Evolutionary conservation across 2,797 vertebrate genomes (phyloP), one percentile per base, ranked within the genome.

Genomic region (Tamandua tetradactyla): DNA sequence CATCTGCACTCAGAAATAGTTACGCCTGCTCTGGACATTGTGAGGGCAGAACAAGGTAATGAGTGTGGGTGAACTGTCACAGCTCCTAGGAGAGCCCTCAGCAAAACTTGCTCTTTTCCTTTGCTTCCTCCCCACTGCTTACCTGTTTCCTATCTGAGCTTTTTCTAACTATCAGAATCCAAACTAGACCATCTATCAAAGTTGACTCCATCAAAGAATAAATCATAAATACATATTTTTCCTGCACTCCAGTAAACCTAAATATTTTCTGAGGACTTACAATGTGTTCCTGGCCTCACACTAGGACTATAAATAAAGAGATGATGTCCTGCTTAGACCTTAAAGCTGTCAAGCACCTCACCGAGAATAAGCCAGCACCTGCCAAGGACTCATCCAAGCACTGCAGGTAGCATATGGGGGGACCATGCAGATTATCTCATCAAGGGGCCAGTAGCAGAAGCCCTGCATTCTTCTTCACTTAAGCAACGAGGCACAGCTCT

Each of bases 111-210:
- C 3, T 66, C 66, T 9, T 35, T 30, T 47, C 72, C 17, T 17
- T 40, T 22, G 52, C 52, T 22, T 64, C 61, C 40, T 9, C 23
- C 5, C 18, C 15, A 8, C 2, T 3, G 17, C 35, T 61, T 11
- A 6, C 23, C 37, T 12, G n/a, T 3, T 42, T 49, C 87, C 49
- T 22, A 22, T 7, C 62, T 22, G 66, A 84, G 37, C 27, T 11
- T 20, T 32, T 2, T 10, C 47, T n/a, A n/a, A n/a, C n/a, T 6
- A 3, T 23, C 1, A 69, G 74, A n/a, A 42, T 44, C 61, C 22
- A 27, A 2, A 6, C 0, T 1, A 1, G 52, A 55, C 30, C 23
- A 13, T 14, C 12, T 13, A 14, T 1, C 30, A 11, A 12, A 2
- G 25, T 1, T 11, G n/a, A 37, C 32, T 13, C 52, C 11, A 44